These are phyloP conservation scores for Oreochromis niloticus DNA, from an alignment of 2,113 vertebrate species.

Conservation along the genomic window DNA sequence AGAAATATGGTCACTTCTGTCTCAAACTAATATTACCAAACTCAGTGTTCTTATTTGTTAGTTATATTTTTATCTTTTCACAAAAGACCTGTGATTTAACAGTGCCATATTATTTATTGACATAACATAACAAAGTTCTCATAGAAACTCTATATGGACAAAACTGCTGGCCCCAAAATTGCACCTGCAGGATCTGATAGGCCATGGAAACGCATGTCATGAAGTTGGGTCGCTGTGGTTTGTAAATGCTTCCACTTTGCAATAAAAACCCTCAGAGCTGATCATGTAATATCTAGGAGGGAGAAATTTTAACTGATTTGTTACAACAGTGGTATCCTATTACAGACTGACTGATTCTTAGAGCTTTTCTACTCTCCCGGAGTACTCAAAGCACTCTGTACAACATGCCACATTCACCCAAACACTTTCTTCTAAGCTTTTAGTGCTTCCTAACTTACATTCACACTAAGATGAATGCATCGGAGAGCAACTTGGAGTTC, in stretches of 20 bases:
- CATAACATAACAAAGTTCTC: not conserved
- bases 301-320: not conserved
- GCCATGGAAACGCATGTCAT: not conserved
- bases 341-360: not conserved
- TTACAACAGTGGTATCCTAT: not conserved
- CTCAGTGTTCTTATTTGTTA: not conserved
- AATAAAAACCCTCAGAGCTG: not conserved
- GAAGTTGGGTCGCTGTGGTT: not conserved
- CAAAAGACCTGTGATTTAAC: not conserved
- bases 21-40: not conserved
- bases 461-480: not conserved
- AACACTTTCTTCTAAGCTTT: not conserved
- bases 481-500: not conserved
- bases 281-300: not conserved
- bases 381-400: not conserved
- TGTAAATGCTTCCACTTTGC: not conserved
- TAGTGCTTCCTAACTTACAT: not conserved
- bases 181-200: not conserved
- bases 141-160: not conserved
- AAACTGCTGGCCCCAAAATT: not conserved
- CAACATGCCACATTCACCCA: not conserved
- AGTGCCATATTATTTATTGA: not conserved
- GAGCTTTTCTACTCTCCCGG: fast-evolving
- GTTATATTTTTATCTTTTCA: not conserved
- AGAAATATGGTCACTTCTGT: not conserved